These are phyloP conservation scores for Eulemur rubriventer DNA, from an alignment of 2,797 vertebrate species.

Conservation along the genomic window DNA sequence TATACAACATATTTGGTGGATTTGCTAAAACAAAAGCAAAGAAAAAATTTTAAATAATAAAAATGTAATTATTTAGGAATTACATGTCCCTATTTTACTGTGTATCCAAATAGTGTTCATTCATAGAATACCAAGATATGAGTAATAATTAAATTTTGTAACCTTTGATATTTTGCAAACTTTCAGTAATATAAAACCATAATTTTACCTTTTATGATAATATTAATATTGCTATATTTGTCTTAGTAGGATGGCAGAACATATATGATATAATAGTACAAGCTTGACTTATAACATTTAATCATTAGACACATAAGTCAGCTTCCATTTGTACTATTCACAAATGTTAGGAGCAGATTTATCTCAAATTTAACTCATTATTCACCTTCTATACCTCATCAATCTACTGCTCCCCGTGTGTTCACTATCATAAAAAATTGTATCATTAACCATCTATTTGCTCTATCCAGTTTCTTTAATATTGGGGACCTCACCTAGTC, in stretches of 20 bases:
- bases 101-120: background rate
- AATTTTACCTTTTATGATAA: background rate
- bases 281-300: background rate
- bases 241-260: background rate
- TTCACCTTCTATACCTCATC: background rate
- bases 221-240: background rate
- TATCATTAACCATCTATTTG: background rate
- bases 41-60: background rate
- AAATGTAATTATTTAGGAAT: background rate
- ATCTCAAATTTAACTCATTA: background rate
- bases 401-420: background rate
- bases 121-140: background rate
- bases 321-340: background rate
- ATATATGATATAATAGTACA: background rate
- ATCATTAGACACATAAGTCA: background rate
- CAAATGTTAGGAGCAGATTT: background rate
- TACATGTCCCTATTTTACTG: background rate
- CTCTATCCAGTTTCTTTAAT: background rate
- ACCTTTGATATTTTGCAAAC: background rate
- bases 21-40: background rate
- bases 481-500: background rate
- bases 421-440: background rate
- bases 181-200: background rate
- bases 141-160: background rate
- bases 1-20: background rate